These are phyloP conservation scores for Scatophagus argus DNA, from an alignment of 2,113 vertebrate species.

Conservation along the genomic window DNA sequence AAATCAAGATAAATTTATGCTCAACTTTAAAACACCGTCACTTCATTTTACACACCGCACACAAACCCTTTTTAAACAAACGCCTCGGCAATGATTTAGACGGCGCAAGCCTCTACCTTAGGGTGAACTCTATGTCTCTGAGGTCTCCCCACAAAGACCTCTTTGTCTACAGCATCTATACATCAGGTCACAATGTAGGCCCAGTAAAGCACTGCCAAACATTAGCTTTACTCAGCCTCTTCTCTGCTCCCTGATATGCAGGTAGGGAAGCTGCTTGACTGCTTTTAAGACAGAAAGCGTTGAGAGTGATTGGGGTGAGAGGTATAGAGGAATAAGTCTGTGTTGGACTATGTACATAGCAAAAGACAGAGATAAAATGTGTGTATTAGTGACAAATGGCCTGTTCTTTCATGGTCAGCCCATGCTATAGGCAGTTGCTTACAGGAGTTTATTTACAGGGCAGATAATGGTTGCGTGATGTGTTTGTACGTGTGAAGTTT, in stretches of 20 bases:
- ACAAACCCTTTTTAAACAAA: conserved; percentile 73
- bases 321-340: conserved; percentile 36
- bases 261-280: conserved; percentile 78
- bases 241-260: conserved; percentile 76
- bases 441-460: conserved; percentile 89
- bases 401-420: conserved; percentile 78
- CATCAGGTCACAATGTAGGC: conserved; percentile 79
- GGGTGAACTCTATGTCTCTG: conserved; percentile 71
- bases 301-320: conserved; percentile 43
- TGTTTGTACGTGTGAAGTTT: conserved; percentile 35
- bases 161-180: conserved; percentile 76
- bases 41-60: conserved; percentile 56
- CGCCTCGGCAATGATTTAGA: conserved; percentile 70
- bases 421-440: conserved; percentile 85
- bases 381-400: conserved; percentile 55
- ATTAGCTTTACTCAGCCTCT: conserved; percentile 80
- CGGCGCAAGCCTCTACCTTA: conserved; percentile 72
- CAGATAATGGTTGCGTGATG: conserved; percentile 31
- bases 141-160: conserved; percentile 70
- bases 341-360: conserved; percentile 36
- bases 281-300: conserved; percentile 58
- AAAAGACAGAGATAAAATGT: conserved; percentile 11
- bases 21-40: conserved; percentile 56
- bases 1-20: conserved; percentile 66
- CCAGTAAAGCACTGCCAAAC: conserved; percentile 83